A percentile compares a stretch with the other conserved stretches of the same genome.
These are phyloP conservation scores for Alcedo atthis DNA, from an alignment of 2,797 vertebrate genomes.

Conservation along the genomic window DNA sequence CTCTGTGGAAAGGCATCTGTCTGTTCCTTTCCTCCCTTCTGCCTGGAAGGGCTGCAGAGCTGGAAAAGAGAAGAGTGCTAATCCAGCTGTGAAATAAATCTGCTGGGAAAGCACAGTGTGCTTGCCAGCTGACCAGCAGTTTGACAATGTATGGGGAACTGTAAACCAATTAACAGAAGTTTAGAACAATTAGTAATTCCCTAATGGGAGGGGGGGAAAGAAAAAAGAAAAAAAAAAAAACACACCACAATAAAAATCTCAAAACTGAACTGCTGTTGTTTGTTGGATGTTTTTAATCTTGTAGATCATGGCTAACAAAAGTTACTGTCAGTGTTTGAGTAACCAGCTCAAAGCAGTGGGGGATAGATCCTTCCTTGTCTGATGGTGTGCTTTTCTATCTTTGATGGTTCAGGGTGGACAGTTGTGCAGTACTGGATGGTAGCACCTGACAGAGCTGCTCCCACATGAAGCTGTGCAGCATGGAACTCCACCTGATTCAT, in stretches of 20 bases:
- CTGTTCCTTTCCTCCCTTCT: slow-evolving; percentile 30
- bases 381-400: background rate
- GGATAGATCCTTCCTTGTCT: background rate
- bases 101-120: slow-evolving; percentile 50
- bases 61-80: slow-evolving; percentile 51
- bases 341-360: background rate
- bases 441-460: rapidly evolving
- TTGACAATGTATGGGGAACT: slow-evolving; percentile 37
- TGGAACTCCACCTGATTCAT: background rate
- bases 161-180: slow-evolving; percentile 60
- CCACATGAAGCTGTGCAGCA: rapidly evolving
- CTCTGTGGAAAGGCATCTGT: slow-evolving; percentile 62
- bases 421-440: background rate
- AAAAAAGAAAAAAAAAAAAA: background rate
- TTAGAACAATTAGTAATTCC: slow-evolving; percentile 58
- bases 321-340: background rate
- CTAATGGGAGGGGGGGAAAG: background rate
- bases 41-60: slow-evolving; percentile 46
- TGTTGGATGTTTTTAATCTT: background rate
- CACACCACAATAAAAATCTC: background rate
- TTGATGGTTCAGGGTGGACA: background rate
- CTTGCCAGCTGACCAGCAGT: slow-evolving; percentile 59
- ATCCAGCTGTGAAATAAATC: slow-evolving; percentile 71
- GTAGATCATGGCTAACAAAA: background rate
- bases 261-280: background rate